Conservation (phyloP, 2,888 invertebrate genomes). For the Dryomyza anilis region DNA sequence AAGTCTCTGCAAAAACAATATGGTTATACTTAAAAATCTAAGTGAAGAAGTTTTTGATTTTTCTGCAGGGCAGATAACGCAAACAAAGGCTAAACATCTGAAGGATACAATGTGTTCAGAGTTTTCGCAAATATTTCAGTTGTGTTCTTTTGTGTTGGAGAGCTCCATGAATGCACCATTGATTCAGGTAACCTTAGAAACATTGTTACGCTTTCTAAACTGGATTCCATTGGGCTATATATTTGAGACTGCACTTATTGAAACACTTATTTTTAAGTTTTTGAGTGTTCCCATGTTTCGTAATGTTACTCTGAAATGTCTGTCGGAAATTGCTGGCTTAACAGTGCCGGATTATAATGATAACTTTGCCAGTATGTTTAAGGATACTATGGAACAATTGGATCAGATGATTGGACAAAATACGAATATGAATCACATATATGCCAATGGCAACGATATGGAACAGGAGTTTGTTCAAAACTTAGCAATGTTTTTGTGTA, state of each 20-base stretch:
- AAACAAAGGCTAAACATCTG: slow-evolving; percentile 97
- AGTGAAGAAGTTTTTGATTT: slow-evolving; percentile 99
- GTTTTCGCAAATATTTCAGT: slow-evolving; percentile 96
- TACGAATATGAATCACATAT: slow-evolving; percentile 93
- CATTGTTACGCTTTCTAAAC: slow-evolving; percentile 93
- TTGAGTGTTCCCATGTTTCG: slow-evolving; percentile 96
- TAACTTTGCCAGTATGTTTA: slow-evolving; percentile 88
- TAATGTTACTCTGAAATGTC: slow-evolving; percentile 96
- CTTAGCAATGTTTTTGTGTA: slow-evolving; percentile 94
- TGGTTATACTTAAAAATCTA: slow-evolving; percentile 95
- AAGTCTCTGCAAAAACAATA: slow-evolving; percentile 98
- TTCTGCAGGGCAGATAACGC: slow-evolving; percentile 96
- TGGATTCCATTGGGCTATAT: slow-evolving; percentile 99
- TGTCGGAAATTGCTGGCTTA: slow-evolving; percentile 96
- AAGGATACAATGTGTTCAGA: slow-evolving; percentile 99
- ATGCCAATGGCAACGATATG: slow-evolving; percentile 90
- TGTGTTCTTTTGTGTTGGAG: slow-evolving; percentile 97
- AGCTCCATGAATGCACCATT: slow-evolving; percentile 96
- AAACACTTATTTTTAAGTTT: slow-evolving; percentile 94
- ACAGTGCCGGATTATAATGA: slow-evolving; percentile 89
- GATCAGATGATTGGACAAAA: slow-evolving; percentile 89
- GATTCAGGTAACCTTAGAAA: slow-evolving; percentile 95
- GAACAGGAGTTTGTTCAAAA: slow-evolving; percentile 99
- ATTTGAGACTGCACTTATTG: slow-evolving; percentile 97
- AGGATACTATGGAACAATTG: slow-evolving; percentile 89